phyloP scores from a whole-genome alignment of 2,888 invertebrate genomes.

The Anthophora plumipes region DNA sequence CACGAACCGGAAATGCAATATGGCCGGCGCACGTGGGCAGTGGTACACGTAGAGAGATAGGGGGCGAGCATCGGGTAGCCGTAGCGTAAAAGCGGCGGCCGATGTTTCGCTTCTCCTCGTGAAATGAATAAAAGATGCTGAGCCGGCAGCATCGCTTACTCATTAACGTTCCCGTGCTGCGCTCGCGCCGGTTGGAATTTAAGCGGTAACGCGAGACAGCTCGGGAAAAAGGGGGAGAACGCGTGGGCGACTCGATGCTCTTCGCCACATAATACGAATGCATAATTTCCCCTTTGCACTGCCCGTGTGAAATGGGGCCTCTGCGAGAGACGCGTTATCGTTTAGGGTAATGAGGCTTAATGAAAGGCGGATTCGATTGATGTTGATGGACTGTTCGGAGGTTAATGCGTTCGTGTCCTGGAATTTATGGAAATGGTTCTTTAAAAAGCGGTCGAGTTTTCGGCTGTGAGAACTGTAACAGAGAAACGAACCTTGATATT shows the following conservation, averaged over 20 bases:
- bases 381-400: slow-evolving; percentile 1
- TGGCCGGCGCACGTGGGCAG: slow-evolving; percentile 70
- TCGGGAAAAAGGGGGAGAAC: slow-evolving; percentile 26
- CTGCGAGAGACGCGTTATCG: neutral
- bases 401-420: neutral
- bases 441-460: too few relatives aligned
- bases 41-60: slow-evolving; percentile 38
- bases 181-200: slow-evolving; percentile 52
- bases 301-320: slow-evolving; percentile 12
- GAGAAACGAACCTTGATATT: too few relatives aligned
- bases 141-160: slow-evolving; percentile 65
- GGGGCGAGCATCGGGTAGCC: slow-evolving; percentile 22
- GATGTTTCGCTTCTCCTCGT: slow-evolving; percentile 71
- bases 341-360: slow-evolving; percentile 35
- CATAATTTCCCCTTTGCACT: slow-evolving; percentile 45
- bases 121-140: slow-evolving; percentile 80
- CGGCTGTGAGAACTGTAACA: too few relatives aligned
- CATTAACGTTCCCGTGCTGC: slow-evolving; percentile 67
- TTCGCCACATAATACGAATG: slow-evolving; percentile 51
- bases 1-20: slow-evolving; percentile 76
- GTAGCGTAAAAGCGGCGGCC: slow-evolving; percentile 71
- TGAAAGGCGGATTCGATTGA: slow-evolving; percentile 1
- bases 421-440: too few relatives aligned
- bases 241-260: slow-evolving; percentile 58
- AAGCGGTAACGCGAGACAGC: slow-evolving; percentile 57